Conservation (phyloP, 2,113 vertebrate species). For the Paradoxurus hermaphroditus region DNA sequence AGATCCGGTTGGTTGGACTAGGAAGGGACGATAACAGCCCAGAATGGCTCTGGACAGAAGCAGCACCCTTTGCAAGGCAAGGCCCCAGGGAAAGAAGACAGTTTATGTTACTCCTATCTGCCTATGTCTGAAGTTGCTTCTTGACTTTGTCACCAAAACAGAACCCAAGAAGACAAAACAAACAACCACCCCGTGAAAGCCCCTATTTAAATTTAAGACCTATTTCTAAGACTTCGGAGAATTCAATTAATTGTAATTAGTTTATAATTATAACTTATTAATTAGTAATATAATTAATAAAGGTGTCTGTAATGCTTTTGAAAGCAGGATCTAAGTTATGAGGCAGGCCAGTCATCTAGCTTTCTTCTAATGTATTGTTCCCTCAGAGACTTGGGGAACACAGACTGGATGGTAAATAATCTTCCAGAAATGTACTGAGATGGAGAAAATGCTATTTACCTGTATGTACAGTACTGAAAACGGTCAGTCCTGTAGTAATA, state of each 20-base stretch:
- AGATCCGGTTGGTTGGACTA: background rate
- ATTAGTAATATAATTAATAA: background rate
- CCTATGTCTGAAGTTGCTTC: background rate
- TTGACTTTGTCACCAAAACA: background rate
- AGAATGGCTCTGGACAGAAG: background rate
- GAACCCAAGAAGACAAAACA: background rate
- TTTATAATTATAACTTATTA: no score
- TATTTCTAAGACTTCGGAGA: background rate
- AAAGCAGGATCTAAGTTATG: background rate
- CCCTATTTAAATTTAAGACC: background rate
- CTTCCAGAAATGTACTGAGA: background rate
- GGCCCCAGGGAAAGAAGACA: background rate
- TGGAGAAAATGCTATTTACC: background rate
- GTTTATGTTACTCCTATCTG: background rate
- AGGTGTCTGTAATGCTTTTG: background rate
- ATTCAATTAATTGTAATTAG: background rate
- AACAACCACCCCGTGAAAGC: background rate
- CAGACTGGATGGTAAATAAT: background rate
- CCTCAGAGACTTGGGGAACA: background rate
- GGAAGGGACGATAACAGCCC: background rate
- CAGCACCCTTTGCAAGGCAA: background rate
- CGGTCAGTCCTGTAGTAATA: background rate
- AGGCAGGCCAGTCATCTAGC: background rate
- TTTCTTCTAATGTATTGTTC: background rate
- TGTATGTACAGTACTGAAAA: background rate